phyloP scores from a whole-genome alignment of 2,888 invertebrate species.

The Lasioglossum figueresi region DNA sequence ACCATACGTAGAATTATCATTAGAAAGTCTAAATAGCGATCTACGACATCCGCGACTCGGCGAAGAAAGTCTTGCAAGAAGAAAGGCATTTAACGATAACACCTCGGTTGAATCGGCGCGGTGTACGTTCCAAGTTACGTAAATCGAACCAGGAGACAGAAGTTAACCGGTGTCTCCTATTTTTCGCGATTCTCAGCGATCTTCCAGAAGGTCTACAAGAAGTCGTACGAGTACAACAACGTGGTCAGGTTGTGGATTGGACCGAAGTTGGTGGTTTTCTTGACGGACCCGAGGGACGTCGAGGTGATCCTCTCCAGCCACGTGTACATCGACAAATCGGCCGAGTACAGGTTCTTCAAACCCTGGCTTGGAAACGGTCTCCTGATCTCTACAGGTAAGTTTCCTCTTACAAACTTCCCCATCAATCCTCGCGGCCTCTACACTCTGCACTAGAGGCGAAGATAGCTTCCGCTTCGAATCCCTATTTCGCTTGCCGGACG shows the following conservation, averaged over 20 bases:
- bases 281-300: conserved; percentile 91
- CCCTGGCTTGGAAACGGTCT: conserved; percentile 94
- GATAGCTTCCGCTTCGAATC: not conserved
- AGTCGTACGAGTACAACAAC: conserved; percentile 86
- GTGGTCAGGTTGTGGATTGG: conserved; percentile 91
- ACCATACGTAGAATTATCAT: not conserved
- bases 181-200: conserved; percentile 86
- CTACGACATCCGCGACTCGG: not conserved
- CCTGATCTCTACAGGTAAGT: conserved; percentile 90
- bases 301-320: conserved; percentile 92
- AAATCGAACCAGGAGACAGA: not conserved
- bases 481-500: not conserved
- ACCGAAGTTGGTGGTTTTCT: conserved; percentile 90
- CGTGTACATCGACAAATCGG: conserved; percentile 92
- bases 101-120: not conserved
- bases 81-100: conserved; percentile 2
- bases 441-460: not conserved
- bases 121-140: not conserved
- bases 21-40: not conserved
- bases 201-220: conserved; percentile 87
- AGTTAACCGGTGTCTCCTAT: not conserved
- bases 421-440: not conserved
- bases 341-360: conserved; percentile 92
- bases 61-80: not conserved
- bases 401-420: not conserved